Conservation (phyloP, 2,113 vertebrate genomes). For the Tretioscincus oriximinensis region DNA sequence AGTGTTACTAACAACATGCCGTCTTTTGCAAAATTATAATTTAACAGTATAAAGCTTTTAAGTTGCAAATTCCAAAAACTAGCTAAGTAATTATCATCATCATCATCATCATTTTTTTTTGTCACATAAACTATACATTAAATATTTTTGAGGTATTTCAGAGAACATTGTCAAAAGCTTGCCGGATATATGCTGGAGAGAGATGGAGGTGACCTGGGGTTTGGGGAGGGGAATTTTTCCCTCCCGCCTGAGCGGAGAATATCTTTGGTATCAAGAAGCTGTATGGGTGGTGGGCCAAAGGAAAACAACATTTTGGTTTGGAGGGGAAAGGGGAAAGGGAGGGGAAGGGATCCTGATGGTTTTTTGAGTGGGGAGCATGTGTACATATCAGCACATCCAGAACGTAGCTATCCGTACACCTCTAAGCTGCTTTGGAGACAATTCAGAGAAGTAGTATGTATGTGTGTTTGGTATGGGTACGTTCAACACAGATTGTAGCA, state of each 20-base stretch:
- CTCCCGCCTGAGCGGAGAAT: constrained; percentile 68
- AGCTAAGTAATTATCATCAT: constrained; percentile 85
- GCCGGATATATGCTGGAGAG: constrained; percentile 86
- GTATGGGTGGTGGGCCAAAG: constrained; percentile 31
- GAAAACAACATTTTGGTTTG: not conserved
- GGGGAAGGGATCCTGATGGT: not conserved
- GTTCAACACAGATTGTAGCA: too few species aligned
- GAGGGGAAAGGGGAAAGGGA: not conserved
- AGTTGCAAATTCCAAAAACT: constrained; percentile 99
- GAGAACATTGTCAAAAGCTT: constrained; percentile 99
- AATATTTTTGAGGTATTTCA: constrained; percentile 99
- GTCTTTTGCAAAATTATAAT: constrained; percentile 89
- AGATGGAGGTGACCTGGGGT: not conserved
- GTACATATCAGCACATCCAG: not conserved
- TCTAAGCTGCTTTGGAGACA: too few species aligned
- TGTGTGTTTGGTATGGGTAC: too few species aligned
- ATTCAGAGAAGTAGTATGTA: too few species aligned
- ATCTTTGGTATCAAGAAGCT: constrained; percentile 72
- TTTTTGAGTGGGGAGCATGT: too few species aligned
- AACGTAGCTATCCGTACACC: not conserved
- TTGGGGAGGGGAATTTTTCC: not conserved
- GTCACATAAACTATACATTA: constrained; percentile 99
- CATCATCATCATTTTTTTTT: constrained; percentile 60
- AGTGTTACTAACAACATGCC: constrained; percentile 87
- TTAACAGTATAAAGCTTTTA: constrained; percentile 99